Evolutionary conservation across 2,888 invertebrate genomes (phyloP), one percentile per base, ranked within the genome.

Genomic region (Coecobrya sp.): DNA sequence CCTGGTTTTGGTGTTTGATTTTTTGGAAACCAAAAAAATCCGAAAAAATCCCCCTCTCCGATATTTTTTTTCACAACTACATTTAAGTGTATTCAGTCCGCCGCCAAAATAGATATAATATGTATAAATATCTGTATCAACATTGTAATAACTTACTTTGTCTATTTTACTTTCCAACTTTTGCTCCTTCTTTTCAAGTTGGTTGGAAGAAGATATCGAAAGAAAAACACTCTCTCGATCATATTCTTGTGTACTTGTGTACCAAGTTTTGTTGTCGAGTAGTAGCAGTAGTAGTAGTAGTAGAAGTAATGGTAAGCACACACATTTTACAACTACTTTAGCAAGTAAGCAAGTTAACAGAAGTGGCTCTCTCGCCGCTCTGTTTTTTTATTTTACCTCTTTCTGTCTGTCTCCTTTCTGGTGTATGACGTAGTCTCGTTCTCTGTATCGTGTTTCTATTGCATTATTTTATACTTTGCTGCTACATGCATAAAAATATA

Each of bases 391-490:
- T 85, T 89, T 89, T 85, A 85, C 85, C 85, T 89, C 89, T 82
- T 89, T 85, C 89, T 84, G 89, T 73, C 89, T 89, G 89, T 89
- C 89, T 89, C 84, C 30, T 70, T 89, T 89, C 52, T 52, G 25
- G 76, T 27, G 52, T 79, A 79, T 79, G 79, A 79, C 79, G 55
- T 79, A 52, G 79, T 52, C 79, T 79, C 79, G 7, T 30, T 79
- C 42, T 42, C 79, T 79, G 52, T 52, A 49, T 79, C 27, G 79
- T 52, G 27, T 79, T 49, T 49, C 62, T 76, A 30, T 25, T 87
- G 55, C 87, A 42, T 88, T 59, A 25, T 52, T 16, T 13, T 30
- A 30, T 30, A 11, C 25, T 68, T 68, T 68, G 42, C 8, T 73
- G 16, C 30, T 19, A 73, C 30, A 42, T 73, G 73, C 36, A 73